phyloP scores from a whole-genome alignment of 2,113 vertebrate genomes.

The Noctilio leporinus region DNA sequence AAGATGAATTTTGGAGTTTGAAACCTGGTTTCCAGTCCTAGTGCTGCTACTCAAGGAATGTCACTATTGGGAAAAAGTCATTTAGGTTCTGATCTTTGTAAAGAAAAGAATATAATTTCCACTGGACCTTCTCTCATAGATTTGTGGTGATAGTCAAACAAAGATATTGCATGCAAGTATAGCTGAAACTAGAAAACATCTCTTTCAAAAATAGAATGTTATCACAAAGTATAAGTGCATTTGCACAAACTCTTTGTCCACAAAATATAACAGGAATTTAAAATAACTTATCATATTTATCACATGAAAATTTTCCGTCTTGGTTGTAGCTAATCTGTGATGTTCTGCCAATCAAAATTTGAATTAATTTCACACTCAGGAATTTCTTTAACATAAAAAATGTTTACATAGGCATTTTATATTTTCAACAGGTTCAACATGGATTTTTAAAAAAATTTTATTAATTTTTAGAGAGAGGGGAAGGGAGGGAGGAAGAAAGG shows the following conservation, averaged over 20 bases:
- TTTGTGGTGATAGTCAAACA: background rate
- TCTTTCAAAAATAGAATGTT: background rate
- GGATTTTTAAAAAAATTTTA: too few relatives aligned
- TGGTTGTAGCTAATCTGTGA: background rate
- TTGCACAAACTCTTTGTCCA: background rate
- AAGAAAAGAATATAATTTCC: background rate
- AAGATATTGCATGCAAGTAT: background rate
- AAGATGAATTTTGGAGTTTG: background rate
- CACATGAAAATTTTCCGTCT: background rate
- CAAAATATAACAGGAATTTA: background rate
- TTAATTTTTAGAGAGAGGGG: too few relatives aligned
- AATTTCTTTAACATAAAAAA: slow-evolving; percentile 12
- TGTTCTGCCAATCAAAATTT: background rate
- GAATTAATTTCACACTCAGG: slow-evolving; percentile 2
- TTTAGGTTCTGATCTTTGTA: background rate
- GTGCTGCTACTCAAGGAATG: background rate
- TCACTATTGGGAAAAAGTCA: background rate
- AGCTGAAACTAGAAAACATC: background rate
- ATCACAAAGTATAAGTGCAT: background rate
- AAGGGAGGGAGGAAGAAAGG: too few relatives aligned
- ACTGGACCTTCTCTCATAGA: background rate
- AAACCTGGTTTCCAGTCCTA: background rate
- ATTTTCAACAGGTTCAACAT: background rate
- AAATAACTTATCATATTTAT: background rate
- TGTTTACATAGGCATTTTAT: background rate